Percentiles rank a stretch among this genome's conserved stretches.
phyloP scores from a whole-genome alignment of 2,797 vertebrate genomes.

The Emydoidea blandingii region DNA sequence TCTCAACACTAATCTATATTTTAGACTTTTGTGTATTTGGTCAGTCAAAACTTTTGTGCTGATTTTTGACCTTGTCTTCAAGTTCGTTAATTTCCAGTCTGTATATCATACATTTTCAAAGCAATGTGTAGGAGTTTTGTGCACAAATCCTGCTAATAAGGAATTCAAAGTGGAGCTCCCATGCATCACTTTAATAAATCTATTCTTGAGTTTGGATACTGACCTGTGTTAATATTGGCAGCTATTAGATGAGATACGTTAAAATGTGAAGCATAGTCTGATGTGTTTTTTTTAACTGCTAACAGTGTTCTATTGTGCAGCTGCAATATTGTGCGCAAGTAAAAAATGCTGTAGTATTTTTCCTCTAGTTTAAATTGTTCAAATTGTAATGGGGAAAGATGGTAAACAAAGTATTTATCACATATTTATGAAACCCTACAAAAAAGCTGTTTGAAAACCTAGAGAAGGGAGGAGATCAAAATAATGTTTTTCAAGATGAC shows the following conservation, averaged over 20 bases:
- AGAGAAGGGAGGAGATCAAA: background rate
- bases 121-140: background rate
- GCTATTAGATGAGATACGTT: conserved; percentile 31
- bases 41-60: conserved; percentile 38
- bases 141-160: conserved; percentile 16
- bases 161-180: conserved; percentile 1
- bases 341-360: conserved; percentile 1
- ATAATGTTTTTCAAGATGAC: background rate
- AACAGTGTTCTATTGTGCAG: background rate
- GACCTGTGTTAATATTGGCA: conserved; percentile 6
- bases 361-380: background rate
- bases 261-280: background rate
- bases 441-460: background rate
- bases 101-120: background rate
- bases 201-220: conserved; percentile 22
- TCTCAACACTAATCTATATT: background rate
- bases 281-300: background rate
- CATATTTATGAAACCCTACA: background rate
- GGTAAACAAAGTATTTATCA: background rate
- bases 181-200: conserved; percentile 17
- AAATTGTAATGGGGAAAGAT: background rate
- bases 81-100: background rate
- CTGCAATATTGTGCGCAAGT: background rate
- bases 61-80: conserved; percentile 37
- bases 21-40: background rate